A percentile compares a stretch with the other conserved stretches of the same genome.
These are phyloP conservation scores for Caenorhabditis sp. DNA, from an alignment of 2,888 invertebrate genomes.

Conservation along the genomic window DNA sequence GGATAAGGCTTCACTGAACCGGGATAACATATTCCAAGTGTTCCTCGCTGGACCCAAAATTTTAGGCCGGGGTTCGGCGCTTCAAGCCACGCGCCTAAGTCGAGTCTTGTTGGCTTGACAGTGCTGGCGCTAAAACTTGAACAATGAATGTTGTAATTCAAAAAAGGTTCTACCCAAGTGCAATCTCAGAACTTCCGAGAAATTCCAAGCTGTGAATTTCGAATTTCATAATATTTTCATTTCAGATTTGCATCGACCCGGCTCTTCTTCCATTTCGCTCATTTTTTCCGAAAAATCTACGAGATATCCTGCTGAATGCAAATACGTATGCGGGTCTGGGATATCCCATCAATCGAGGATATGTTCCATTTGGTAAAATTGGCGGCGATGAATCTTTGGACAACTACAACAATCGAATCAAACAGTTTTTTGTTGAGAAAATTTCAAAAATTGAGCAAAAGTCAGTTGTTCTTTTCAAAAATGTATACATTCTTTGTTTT, in stretches of 20 bases:
- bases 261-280: slow-evolving; percentile 26
- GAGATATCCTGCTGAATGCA: slow-evolving; percentile 25
- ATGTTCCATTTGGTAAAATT: slow-evolving; percentile 17
- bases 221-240: too few relatives aligned
- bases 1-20: too few relatives aligned
- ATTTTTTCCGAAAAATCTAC: slow-evolving; percentile 22
- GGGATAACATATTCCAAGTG: too few relatives aligned
- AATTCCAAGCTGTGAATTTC: too few relatives aligned
- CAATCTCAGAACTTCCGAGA: neutral
- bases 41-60: too few relatives aligned
- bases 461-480: slow-evolving; percentile 1
- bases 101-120: too few relatives aligned
- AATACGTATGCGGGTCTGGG: slow-evolving; percentile 24
- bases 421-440: slow-evolving; percentile 4
- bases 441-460: slow-evolving; percentile 33
- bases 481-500: neutral
- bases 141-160: too few relatives aligned
- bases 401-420: slow-evolving; percentile 18
- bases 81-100: too few relatives aligned
- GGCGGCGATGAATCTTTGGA: slow-evolving; percentile 18
- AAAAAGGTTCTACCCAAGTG: too few relatives aligned
- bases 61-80: too few relatives aligned
- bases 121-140: too few relatives aligned
- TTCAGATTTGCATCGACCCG: slow-evolving; percentile 36
- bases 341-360: slow-evolving; percentile 34